These are phyloP conservation scores for Leucosticte australis DNA, from an alignment of 2,113 vertebrate species.

Conservation along the genomic window DNA sequence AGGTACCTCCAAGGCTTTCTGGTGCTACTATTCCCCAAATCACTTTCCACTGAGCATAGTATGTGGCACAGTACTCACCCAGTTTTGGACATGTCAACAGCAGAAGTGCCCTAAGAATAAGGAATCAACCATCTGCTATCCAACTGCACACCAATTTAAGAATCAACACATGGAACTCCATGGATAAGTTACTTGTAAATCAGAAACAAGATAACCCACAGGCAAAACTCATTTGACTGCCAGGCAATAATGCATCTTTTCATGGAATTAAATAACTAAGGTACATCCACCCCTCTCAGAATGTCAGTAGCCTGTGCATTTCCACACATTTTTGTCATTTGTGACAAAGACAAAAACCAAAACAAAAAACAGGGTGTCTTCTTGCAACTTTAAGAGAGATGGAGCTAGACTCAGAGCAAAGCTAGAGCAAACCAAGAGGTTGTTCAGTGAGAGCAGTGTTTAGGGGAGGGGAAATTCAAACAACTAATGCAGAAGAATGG, in stretches of 20 bases:
- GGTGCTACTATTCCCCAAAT: background rate
- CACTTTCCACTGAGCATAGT: background rate
- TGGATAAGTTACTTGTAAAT: background rate
- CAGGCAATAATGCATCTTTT: background rate
- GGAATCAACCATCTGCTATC: too few relatives aligned
- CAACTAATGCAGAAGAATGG: background rate
- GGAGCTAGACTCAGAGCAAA: background rate
- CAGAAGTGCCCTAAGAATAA: background rate
- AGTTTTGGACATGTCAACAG: background rate
- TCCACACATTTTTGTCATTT: background rate
- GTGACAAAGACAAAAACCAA: background rate
- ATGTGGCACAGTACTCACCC: background rate
- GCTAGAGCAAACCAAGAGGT: background rate
- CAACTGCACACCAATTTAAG: background rate
- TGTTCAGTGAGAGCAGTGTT: background rate
- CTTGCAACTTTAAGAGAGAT: background rate
- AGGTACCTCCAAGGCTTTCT: background rate
- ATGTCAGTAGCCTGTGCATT: background rate
- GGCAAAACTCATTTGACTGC: background rate
- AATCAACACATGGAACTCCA: background rate
- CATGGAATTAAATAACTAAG: background rate
- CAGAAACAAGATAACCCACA: background rate
- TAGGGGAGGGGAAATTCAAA: background rate
- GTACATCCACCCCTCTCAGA: background rate
- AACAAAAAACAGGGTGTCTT: background rate